phyloP scores from a whole-genome alignment of 1,140 invertebrate genomes.

The Colletes gigas region DNA sequence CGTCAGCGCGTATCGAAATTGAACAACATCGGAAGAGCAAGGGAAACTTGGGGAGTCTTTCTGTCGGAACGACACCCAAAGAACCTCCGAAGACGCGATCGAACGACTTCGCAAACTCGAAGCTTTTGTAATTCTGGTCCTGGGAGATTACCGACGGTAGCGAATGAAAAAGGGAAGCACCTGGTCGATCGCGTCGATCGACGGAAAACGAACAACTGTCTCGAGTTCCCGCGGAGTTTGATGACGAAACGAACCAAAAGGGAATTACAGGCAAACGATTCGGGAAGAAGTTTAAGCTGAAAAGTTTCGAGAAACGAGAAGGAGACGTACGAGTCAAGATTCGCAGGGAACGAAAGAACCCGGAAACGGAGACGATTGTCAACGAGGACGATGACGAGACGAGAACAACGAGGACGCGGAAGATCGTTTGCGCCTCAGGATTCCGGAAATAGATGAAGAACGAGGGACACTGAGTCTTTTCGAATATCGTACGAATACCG shows the following conservation, averaged over 20 bases:
- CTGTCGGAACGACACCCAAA: too few species aligned
- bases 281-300: neutral
- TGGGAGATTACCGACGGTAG: too few species aligned
- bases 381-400: constrained; percentile 22
- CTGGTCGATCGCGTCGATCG: too few species aligned
- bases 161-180: too few species aligned
- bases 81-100: too few species aligned
- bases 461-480: constrained; percentile 19
- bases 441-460: constrained; percentile 13
- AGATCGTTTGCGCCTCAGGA: constrained; percentile 33
- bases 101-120: too few species aligned
- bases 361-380: neutral
- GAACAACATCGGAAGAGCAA: neutral
- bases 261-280: neutral
- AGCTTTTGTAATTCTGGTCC: too few species aligned
- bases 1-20: too few species aligned
- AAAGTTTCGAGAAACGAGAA: too few species aligned
- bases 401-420: constrained; percentile 13
- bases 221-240: neutral
- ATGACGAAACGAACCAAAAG: neutral
- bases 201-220: too few species aligned
- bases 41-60: neutral
- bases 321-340: neutral
- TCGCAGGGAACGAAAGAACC: neutral
- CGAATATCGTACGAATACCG: constrained; percentile 14